Base-by-base conservation (phyloP, 2,113 vertebrate genomes). In the Puffinus mauretanicus region DNA sequence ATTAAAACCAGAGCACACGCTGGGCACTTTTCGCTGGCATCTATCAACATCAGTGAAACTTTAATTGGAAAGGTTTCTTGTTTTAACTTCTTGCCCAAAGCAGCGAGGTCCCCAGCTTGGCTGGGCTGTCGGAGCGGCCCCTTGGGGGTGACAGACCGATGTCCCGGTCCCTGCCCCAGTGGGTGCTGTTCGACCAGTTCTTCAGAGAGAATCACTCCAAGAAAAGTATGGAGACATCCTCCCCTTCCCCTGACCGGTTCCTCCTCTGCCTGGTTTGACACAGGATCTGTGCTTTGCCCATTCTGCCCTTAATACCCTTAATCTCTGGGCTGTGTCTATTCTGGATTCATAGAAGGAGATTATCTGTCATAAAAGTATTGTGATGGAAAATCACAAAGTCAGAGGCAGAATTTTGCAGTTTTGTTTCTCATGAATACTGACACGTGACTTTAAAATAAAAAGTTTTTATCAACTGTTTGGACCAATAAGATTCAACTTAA, bases 231-330 rank as follows among this genome's bases (percentile, higher is more conserved):
- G 27, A 38, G 64, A 51, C n/a, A 82, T 18, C 72, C 46, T 66
- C 16, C 32, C 55, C 60, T 91, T 93, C 5, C 65, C 55, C 29
- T 47, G 11, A 32, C 2, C 15, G 1, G 4, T 2, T 86, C 66
- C 27, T 84, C 40, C 58, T 70, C 71, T 66, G 72, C 69, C 70
- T n/a, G 49, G 11, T 58, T 80, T 61, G 62, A 54, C 15, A 10
- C 58, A 81, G 44, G 42, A 88, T n/a, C 67, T 70, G 46, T 46
- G 49, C 29, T 70, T 73, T 72, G 66, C 66, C 82, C 67, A 18
- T 83, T 82, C 82, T 73, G 90, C 70, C 85, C 79, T 96, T 70
- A 95, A 95, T 80, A 70, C 75, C 62, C 46, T 93, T 95, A 94
- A 96, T 90, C 70, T 88, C 90, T 42, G 25, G 54, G n/a, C 42